Evolutionary conservation across 2,113 vertebrate species (phyloP).

Genomic region (Neomonachus schauinslandi): DNA sequence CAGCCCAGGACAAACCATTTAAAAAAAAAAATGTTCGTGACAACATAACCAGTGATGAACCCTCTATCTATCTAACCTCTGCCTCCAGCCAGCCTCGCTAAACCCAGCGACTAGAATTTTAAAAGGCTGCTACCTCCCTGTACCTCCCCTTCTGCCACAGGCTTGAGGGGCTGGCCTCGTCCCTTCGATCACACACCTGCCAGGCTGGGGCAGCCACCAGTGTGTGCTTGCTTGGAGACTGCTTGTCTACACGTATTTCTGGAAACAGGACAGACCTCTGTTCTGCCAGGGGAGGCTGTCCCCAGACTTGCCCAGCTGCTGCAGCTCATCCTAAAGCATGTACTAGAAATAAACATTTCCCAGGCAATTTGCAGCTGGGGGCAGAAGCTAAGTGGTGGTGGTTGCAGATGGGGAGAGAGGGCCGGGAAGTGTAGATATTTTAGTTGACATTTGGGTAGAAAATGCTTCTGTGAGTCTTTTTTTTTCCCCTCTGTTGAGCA

Average conservation of each 20-base stretch:
- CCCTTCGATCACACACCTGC: background rate
- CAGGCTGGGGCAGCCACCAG: background rate
- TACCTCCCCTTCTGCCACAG: background rate
- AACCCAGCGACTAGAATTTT: background rate
- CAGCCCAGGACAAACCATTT: conserved; percentile 11
- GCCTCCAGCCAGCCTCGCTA: background rate
- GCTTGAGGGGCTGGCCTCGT: background rate
- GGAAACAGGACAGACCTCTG: background rate
- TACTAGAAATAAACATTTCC: conserved; percentile 66
- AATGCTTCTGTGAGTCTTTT: conserved; percentile 23
- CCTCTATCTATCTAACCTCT: background rate
- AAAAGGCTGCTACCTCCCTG: background rate
- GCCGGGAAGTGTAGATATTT: background rate
- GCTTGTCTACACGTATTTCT: background rate
- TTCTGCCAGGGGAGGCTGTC: background rate
- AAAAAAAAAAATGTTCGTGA: background rate
- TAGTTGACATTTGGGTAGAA: conserved; percentile 7
- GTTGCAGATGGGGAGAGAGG: background rate
- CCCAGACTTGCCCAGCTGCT: conserved; percentile 48
- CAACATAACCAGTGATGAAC: background rate
- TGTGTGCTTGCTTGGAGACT: background rate
- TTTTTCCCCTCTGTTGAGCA: background rate
- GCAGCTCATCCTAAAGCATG: background rate
- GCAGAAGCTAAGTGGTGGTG: background rate
- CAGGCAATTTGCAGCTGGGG: conserved; percentile 28